phyloP scores from a whole-genome alignment of 1,140 invertebrate species.

The Drosophila micromelanica region DNA sequence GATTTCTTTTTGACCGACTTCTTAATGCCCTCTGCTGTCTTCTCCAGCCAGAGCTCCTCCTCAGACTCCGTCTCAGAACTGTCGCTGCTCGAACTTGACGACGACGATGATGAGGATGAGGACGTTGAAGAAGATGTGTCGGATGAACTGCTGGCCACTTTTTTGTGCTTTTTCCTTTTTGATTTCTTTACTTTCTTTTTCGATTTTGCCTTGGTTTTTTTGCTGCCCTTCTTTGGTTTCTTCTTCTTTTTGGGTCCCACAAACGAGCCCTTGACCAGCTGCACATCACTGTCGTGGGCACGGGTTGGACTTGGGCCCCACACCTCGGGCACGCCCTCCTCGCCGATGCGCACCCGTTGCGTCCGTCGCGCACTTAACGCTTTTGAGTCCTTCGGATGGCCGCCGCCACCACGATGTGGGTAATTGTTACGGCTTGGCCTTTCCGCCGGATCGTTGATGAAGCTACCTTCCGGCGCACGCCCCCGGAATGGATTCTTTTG shows the following conservation, averaged over 20 bases:
- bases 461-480: constrained; percentile 54
- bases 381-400: constrained; percentile 68
- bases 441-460: constrained; percentile 65
- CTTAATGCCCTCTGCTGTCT: constrained; percentile 74
- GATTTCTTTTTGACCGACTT: constrained; percentile 84
- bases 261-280: constrained; percentile 84
- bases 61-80: constrained; percentile 49
- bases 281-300: constrained; percentile 84
- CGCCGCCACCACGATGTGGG: constrained; percentile 37
- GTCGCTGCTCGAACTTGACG: constrained; percentile 46
- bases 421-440: constrained; percentile 27
- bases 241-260: constrained; percentile 85
- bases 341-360: constrained; percentile 90
- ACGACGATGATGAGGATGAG: constrained; percentile 48
- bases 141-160: constrained; percentile 67
- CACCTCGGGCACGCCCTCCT: constrained; percentile 87
- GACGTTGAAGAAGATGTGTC: constrained; percentile 53
- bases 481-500: constrained; percentile 68
- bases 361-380: constrained; percentile 88
- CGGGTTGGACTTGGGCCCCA: constrained; percentile 90
- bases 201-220: constrained; percentile 85
- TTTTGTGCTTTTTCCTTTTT: constrained; percentile 84
- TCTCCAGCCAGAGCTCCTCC: constrained; percentile 73
- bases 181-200: constrained; percentile 86
- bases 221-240: constrained; percentile 85